Evolutionary conservation across 2,113 vertebrate genomes (phyloP).

Genomic region (Numida meleagris): DNA sequence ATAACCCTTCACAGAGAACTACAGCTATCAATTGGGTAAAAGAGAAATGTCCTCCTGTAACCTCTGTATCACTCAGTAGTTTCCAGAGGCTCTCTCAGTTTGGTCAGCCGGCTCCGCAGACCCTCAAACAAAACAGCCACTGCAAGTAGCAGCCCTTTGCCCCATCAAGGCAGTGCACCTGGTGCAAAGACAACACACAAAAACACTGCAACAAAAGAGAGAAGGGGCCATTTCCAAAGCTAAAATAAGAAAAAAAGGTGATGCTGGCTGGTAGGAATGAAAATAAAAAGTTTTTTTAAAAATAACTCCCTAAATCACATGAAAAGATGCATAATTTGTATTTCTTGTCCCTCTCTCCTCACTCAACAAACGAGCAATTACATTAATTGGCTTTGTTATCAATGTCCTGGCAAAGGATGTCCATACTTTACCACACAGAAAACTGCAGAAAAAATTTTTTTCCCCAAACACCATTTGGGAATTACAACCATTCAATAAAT

Average conservation of each 20-base stretch:
- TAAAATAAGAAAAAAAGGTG: neutral
- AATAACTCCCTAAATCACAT: neutral
- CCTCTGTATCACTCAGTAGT: neutral
- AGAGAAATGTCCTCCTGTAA: neutral
- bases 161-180: accelerated
- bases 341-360: neutral
- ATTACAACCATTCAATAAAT: neutral
- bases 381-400: neutral
- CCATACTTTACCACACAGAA: neutral
- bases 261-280: neutral
- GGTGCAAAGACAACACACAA: neutral
- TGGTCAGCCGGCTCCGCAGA: accelerated
- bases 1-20: neutral
- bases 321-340: neutral
- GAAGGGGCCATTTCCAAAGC: neutral
- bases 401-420: neutral
- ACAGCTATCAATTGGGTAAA: neutral
- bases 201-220: neutral
- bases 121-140: neutral
- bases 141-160: neutral
- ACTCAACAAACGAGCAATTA: neutral
- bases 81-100: neutral
- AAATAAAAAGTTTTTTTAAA: neutral
- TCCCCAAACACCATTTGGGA: neutral
- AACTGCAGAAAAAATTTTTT: neutral